A percentile compares a stretch with the other conserved stretches of the same genome.
phyloP scores from a whole-genome alignment of 2,888 invertebrate species.

The Syrphus vitripennis region DNA sequence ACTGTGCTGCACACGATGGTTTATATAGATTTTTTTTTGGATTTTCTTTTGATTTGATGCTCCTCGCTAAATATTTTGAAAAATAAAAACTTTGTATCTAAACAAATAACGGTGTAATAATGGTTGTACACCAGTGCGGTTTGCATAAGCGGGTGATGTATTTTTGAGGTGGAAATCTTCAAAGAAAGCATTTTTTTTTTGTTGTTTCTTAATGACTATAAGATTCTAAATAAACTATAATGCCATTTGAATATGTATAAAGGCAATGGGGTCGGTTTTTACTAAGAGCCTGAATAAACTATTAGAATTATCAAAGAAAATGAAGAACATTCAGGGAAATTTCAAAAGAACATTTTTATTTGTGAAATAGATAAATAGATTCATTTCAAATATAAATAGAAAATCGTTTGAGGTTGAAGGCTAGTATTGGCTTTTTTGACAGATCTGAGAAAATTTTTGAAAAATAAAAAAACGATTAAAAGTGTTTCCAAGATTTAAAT shows the following conservation, averaged over 20 bases:
- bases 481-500: not conserved
- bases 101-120: conserved; percentile 75
- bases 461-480: not conserved
- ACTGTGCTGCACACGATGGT: conserved; percentile 27
- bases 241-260: conserved; percentile 11
- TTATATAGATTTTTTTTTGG: not conserved
- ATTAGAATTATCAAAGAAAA: not conserved
- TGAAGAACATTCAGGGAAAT: conserved; percentile 7
- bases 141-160: conserved; percentile 4
- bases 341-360: conserved; percentile 31
- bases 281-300: conserved; percentile 13
- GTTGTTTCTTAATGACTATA: conserved; percentile 65
- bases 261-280: conserved; percentile 53
- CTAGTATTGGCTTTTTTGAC: not conserved
- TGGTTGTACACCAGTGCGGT: conserved; percentile 43
- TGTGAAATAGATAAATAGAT: conserved; percentile 2
- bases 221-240: conserved; percentile 68
- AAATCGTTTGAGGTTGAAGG: conserved; percentile 16
- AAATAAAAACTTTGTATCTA: conserved; percentile 73
- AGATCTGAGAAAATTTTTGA: not conserved
- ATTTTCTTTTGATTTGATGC: conserved; percentile 68
- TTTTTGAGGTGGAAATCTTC: conserved; percentile 54
- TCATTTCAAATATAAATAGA: conserved; percentile 36
- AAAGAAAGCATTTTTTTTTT: conserved; percentile 60
- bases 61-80: conserved; percentile 74